Evolutionary conservation across 2,797 vertebrate genomes (phyloP), one percentile per base, ranked within the genome.

Genomic region (Chiroxiphia lanceolata): DNA sequence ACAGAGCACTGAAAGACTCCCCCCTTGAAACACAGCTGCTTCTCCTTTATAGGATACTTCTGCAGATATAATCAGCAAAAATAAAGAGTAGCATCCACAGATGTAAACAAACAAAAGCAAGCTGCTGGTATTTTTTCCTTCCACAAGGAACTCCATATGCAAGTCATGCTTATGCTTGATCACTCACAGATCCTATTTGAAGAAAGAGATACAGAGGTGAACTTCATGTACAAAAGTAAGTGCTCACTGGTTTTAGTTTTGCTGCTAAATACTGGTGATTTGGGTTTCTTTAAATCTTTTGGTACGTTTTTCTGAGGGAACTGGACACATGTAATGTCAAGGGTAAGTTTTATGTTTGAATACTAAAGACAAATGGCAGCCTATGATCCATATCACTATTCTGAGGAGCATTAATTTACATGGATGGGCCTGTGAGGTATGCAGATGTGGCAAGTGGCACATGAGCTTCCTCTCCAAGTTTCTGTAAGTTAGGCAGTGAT

Each of bases 141-240:
- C 68, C 79, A 85, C 48, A 92, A 85, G 38, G 59, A 84, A 93
- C 74, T 80, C 70, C 78, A 93, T 67, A 82, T 84, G 38, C 87
- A 71, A 94, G 40, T 38, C 93, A 94, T 0, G 0, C 16, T 86
- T 78, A 42, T 7, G 82, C 53, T 50, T 57, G 23, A 91, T 27
- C 57, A 38, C 12, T 82, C 70, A 71, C 44, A 93, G 78, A 84
- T 63, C 72, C 75, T 89, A 87, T 69, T 84, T 89, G 63, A 69
- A 75, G 29, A 9, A 27, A 81, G 61, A 68, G 53, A 78, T 0
- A 79, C 65, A 75, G 21, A 54, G 17, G 53, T 82, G 67, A 94
- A 82, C n/a, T 75, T 81, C 36, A 69, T 0, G 1, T 7, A 83
- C 29, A 63, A 67, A 45, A 69, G 0, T 10, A 59, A 44, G 13